These are phyloP conservation scores for Polyodon spathula DNA, from an alignment of 2,113 vertebrate genomes.

Conservation along the genomic window DNA sequence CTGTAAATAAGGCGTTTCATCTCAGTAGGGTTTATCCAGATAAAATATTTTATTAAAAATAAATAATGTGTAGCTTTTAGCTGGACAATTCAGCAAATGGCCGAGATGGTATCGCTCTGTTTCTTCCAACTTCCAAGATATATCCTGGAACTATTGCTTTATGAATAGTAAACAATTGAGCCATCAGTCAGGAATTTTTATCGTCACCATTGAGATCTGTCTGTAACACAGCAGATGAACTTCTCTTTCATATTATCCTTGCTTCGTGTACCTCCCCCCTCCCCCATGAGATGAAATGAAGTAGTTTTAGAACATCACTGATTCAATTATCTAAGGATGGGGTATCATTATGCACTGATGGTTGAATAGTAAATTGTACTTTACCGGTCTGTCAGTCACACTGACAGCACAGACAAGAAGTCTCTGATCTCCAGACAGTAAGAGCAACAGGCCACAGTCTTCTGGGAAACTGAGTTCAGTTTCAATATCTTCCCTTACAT, in stretches of 20 bases:
- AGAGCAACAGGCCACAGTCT: slow-evolving; percentile 34
- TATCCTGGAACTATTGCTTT: too few relatives aligned
- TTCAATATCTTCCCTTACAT: too few relatives aligned
- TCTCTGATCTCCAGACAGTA: slow-evolving; percentile 51
- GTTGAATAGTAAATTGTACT: slow-evolving; percentile 37
- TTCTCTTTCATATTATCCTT: neutral
- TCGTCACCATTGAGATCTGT: too few relatives aligned
- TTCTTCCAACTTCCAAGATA: too few relatives aligned
- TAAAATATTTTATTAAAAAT: too few relatives aligned
- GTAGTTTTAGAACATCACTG: slow-evolving; percentile 44
- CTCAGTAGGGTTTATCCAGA: too few relatives aligned
- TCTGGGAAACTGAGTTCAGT: slow-evolving; percentile 26
- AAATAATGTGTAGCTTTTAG: too few relatives aligned
- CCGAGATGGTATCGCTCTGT: too few relatives aligned
- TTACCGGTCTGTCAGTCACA: slow-evolving; percentile 48
- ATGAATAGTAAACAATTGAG: too few relatives aligned
- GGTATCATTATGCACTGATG: slow-evolving; percentile 43
- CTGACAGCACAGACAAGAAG: slow-evolving; percentile 41
- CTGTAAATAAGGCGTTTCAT: too few relatives aligned
- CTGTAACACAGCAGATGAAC: neutral
- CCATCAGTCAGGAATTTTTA: too few relatives aligned
- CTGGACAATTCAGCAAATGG: too few relatives aligned
- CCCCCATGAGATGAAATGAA: slow-evolving; percentile 45
- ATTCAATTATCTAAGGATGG: slow-evolving; percentile 48
- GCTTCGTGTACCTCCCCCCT: slow-evolving; percentile 29